Percentiles rank a stretch among this genome's conserved stretches.
These are phyloP conservation scores for Parambassis ranga DNA, from an alignment of 2,797 vertebrate genomes.

Conservation along the genomic window DNA sequence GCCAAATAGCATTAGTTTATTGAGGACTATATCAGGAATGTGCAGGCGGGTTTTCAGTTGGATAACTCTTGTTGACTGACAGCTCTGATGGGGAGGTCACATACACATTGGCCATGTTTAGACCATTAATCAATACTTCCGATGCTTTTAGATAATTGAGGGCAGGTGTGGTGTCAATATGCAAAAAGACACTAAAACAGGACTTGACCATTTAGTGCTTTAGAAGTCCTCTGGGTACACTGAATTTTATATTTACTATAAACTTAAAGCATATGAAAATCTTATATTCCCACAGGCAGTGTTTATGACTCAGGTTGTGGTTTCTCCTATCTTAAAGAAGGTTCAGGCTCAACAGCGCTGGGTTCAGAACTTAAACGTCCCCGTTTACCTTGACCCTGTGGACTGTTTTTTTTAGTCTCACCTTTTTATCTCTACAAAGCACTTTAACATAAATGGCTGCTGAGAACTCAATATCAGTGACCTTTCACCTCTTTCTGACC, in stretches of 20 bases:
- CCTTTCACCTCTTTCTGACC: too few species aligned
- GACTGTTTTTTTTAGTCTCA: too few species aligned
- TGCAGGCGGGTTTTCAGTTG: conserved; percentile 12
- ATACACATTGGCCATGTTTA: conserved; percentile 25
- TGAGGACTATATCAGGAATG: conserved; percentile 39
- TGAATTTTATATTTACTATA: not conserved
- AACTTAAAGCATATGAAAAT: too few species aligned
- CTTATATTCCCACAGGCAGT: too few species aligned
- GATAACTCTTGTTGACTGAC: conserved; percentile 50
- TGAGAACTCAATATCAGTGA: too few species aligned
- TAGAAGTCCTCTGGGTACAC: not conserved
- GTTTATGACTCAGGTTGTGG: too few species aligned
- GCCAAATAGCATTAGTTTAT: conserved; percentile 64
- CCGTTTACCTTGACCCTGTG: too few species aligned
- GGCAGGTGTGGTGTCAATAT: conserved; percentile 38
- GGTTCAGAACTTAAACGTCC: too few species aligned
- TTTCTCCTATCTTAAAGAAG: too few species aligned
- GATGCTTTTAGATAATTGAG: conserved; percentile 66
- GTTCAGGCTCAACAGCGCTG: too few species aligned
- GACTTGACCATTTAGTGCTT: not conserved
- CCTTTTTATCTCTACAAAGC: too few species aligned
- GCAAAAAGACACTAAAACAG: conserved; percentile 26
- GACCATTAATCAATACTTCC: conserved; percentile 45
- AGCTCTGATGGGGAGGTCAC: conserved; percentile 39
- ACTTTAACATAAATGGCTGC: too few species aligned